These are phyloP conservation scores for Toxostoma redivivum DNA, from an alignment of 2,113 vertebrate species.

Conservation along the genomic window DNA sequence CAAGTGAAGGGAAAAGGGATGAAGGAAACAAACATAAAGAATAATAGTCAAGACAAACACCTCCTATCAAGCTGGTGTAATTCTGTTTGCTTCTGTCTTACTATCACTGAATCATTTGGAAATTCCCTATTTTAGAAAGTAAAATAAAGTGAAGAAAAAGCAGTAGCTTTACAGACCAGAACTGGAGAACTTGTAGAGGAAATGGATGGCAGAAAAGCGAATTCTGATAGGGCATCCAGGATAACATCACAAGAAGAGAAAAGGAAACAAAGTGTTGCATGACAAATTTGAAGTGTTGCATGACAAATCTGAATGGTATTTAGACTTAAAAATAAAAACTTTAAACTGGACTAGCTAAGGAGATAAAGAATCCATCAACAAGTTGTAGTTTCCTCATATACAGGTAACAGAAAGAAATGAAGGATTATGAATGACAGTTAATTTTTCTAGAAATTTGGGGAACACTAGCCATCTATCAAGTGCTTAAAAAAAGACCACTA, in stretches of 20 bases:
- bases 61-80: not conserved
- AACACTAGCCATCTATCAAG: not conserved
- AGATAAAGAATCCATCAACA: not conserved
- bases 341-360: not conserved
- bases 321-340: not conserved
- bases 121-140: not conserved
- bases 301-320: not conserved
- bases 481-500: not conserved
- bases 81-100: not conserved
- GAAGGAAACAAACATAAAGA: not conserved
- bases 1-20: not conserved
- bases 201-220: conserved; percentile 14
- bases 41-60: not conserved
- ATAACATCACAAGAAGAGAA: conserved; percentile 5
- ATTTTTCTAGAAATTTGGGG: not conserved
- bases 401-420: not conserved
- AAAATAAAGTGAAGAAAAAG: conserved; percentile 12
- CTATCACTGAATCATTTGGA: not conserved
- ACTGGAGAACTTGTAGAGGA: not conserved
- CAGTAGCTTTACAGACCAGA: conserved; percentile 16
- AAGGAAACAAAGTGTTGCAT: not conserved
- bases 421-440: not conserved
- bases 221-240: not conserved
- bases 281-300: not conserved
- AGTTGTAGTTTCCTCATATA: not conserved